These are phyloP conservation scores for Hippocampus guttulatus DNA, from an alignment of 2,113 vertebrate genomes.

Conservation along the genomic window DNA sequence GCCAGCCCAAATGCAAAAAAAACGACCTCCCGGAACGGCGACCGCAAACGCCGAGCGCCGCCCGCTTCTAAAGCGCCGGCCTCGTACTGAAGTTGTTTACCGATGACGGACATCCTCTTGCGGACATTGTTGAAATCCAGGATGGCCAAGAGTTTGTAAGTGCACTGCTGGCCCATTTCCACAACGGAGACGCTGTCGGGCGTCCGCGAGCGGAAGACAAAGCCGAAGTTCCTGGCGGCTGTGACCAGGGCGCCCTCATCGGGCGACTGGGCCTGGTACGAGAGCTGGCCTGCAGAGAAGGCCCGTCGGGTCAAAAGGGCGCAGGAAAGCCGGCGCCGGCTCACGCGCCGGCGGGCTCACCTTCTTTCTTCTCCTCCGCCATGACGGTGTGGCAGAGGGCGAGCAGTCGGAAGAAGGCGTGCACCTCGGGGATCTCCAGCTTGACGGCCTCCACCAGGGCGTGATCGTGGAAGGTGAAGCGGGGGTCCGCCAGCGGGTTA, in stretches of 20 bases:
- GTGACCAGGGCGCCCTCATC: slow-evolving; percentile 94
- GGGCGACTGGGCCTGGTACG: slow-evolving; percentile 94
- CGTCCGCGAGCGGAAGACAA: slow-evolving; percentile 86
- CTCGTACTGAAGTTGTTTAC: slow-evolving; percentile 51
- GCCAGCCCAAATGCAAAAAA: too few species aligned
- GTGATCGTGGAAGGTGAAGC: slow-evolving; percentile 86
- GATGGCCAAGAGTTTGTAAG: slow-evolving; percentile 85
- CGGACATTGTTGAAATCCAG: slow-evolving; percentile 93
- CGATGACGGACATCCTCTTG: slow-evolving; percentile 97
- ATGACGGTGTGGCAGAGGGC: slow-evolving; percentile 94
- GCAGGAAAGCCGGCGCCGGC: too few species aligned
- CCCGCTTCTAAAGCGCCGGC: too few species aligned
- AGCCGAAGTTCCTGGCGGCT: slow-evolving; percentile 91
- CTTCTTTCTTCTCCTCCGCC: slow-evolving; percentile 86
- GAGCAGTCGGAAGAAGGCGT: slow-evolving; percentile 87
- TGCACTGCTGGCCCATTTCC: slow-evolving; percentile 81
- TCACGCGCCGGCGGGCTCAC: slow-evolving; percentile 49
- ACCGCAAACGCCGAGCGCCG: too few species aligned
- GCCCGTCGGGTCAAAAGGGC: too few species aligned
- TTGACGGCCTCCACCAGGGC: slow-evolving; percentile 84
- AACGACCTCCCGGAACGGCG: too few species aligned
- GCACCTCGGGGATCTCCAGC: slow-evolving; percentile 67
- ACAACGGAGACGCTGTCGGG: slow-evolving; percentile 84
- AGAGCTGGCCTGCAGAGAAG: slow-evolving; percentile 72
- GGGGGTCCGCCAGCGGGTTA: slow-evolving; percentile 81